phyloP scores from a whole-genome alignment of 2,113 vertebrate species.

The Opisthocomus hoazin region DNA sequence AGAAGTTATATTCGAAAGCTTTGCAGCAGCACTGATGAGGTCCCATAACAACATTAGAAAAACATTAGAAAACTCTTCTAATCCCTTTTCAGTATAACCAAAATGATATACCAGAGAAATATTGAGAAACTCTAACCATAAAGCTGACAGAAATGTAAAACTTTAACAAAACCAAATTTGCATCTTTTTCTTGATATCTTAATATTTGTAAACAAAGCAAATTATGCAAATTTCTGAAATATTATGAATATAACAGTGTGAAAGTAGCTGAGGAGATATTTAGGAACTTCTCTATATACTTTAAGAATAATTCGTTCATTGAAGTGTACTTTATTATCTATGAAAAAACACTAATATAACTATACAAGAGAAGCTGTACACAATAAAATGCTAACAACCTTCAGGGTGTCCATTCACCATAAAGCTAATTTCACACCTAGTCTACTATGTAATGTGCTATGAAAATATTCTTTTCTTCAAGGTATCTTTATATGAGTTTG shows the following conservation, averaged over 20 bases:
- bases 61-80: not conserved
- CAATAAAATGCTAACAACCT: slow-evolving; percentile 66
- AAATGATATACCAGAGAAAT: not conserved
- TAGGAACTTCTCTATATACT: not conserved
- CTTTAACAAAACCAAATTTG: not conserved
- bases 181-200: not conserved
- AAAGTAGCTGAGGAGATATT: not conserved
- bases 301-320: slow-evolving; percentile 28
- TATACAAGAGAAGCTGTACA: slow-evolving; percentile 8
- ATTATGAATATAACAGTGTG: not conserved
- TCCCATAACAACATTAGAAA: not conserved
- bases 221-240: not conserved
- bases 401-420: slow-evolving; percentile 56
- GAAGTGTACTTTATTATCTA: slow-evolving; percentile 33
- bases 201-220: not conserved
- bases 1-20: not conserved
- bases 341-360: slow-evolving; percentile 22
- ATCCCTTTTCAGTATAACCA: not conserved
- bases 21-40: not conserved
- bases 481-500: slow-evolving; percentile 41
- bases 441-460: slow-evolving; percentile 74
- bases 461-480: slow-evolving; percentile 64
- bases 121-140: not conserved
- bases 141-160: not conserved
- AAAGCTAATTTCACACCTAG: slow-evolving; percentile 78